Evolutionary conservation across 2,888 invertebrate species (phyloP).

Genomic region (Erpobdella octoculata): DNA sequence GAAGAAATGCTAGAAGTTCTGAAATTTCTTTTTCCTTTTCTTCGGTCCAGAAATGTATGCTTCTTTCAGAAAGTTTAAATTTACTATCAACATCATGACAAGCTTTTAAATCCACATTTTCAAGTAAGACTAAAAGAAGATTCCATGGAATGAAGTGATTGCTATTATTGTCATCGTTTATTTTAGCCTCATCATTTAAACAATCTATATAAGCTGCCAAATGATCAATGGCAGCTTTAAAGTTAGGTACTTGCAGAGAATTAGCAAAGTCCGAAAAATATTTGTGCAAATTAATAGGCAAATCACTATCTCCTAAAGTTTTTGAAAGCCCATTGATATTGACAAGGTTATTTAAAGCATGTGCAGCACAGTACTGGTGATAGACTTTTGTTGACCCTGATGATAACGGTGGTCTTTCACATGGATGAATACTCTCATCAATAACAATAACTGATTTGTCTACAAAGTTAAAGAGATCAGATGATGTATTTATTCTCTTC

Average conservation of each 20-base stretch:
- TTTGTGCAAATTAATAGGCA: not conserved
- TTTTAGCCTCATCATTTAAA: not conserved
- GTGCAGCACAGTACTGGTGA: not conserved
- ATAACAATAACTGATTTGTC: not conserved
- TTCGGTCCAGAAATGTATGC: not conserved
- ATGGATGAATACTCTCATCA: not conserved
- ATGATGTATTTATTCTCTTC: not conserved
- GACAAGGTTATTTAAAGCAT: not conserved
- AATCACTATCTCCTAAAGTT: not conserved
- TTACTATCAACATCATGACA: not conserved
- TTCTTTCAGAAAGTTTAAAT: not conserved
- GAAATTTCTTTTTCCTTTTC: not conserved
- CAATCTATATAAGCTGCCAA: not conserved
- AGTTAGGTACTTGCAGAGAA: not conserved
- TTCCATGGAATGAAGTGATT: not conserved
- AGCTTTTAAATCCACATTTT: not conserved
- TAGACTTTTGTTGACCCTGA: not conserved
- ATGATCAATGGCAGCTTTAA: not conserved
- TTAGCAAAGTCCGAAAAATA: not conserved
- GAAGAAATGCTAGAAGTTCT: not conserved
- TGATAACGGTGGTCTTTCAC: not conserved
- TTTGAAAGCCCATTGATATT: not conserved
- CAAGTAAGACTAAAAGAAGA: not conserved
- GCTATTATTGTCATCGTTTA: not conserved
- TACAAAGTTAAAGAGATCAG: not conserved